These are phyloP conservation scores for Cololabis saira DNA, from an alignment of 2,113 vertebrate species.

Conservation along the genomic window DNA sequence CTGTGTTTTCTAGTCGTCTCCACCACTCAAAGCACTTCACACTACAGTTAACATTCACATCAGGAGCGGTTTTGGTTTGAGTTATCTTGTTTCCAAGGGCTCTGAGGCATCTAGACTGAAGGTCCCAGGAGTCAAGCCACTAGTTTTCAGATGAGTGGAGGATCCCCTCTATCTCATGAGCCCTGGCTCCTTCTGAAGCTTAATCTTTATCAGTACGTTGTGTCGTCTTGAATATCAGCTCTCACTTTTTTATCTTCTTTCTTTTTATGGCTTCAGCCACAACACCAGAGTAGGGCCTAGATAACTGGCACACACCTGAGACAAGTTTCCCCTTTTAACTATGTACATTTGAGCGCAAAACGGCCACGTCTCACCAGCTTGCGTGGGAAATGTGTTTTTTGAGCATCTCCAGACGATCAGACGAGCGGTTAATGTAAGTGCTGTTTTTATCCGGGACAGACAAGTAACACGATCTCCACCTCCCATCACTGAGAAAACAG, in stretches of 20 bases:
- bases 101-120: not conserved
- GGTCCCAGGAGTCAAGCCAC: not conserved
- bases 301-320: slow-evolving; percentile 41
- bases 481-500: slow-evolving; percentile 44
- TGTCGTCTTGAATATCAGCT: not conserved
- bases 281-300: not conserved
- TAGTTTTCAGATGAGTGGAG: not conserved
- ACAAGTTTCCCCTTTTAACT: slow-evolving; percentile 31
- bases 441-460: slow-evolving; percentile 25
- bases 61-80: not conserved
- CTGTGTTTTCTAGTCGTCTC: no score
- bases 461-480: slow-evolving; percentile 37
- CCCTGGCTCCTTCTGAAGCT: not conserved
- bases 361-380: slow-evolving; percentile 25
- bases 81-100: not conserved
- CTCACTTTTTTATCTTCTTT: not conserved
- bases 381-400: slow-evolving; percentile 31
- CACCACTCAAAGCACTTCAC: no score
- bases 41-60: no score
- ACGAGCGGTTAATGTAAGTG: slow-evolving; percentile 8
- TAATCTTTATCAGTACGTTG: not conserved
- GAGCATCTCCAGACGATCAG: slow-evolving; percentile 32
- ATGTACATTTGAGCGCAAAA: slow-evolving; percentile 25
- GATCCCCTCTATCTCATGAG: no score
- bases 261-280: not conserved